Base-by-base conservation (phyloP, 1,140 invertebrate species). In the Musca domestica region DNA sequence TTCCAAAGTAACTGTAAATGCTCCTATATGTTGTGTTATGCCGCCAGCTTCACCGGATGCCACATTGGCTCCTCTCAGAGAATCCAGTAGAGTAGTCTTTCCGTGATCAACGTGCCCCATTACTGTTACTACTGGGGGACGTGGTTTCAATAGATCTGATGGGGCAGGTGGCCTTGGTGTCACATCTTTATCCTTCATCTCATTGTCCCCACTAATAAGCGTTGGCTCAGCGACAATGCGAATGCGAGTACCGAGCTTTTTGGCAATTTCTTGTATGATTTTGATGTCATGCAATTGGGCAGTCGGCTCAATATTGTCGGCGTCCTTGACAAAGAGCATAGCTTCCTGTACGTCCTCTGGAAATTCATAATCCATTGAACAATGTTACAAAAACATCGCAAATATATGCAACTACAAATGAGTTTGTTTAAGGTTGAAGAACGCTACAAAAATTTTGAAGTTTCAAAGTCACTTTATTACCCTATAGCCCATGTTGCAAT, bases 41-140 rank as follows among this genome's bases (percentile, higher is more conserved):
- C 98, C 98, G n/a, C 98, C 98, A 84, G 96, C 98, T 86, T 99
- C 98, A 46, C 89, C 85, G 19, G 91, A 87, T 0, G 96, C 96
- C 47, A 99, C 90, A 68, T 89, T 87, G 0, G 95, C 90, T 65
- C 96, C 88, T 66, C 98, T 83, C 19, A 99, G 82, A 1, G 92
- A 85, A 85, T 99, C 98, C 7, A 99, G 82, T 3, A 99, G 84
- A 3, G 98, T 99, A 4, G 98, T 99, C 88, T 99, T 99, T 2
- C 97, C 97, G 85, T 99, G 98, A 87, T 99, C 98, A 2, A 99
- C 96, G 84, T 99, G 98, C 0, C 98, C 98, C 97, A 99, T 99
- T 15, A 99, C 94, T 4, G 97, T 97, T 1, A 99, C 95, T 2
- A 99, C 91, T 1, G 96, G 95, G 23, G 92, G 90, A 25, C 95